Base-by-base conservation (phyloP, 1,140 invertebrate species). In the Leptinotarsa undecemlineata region DNA sequence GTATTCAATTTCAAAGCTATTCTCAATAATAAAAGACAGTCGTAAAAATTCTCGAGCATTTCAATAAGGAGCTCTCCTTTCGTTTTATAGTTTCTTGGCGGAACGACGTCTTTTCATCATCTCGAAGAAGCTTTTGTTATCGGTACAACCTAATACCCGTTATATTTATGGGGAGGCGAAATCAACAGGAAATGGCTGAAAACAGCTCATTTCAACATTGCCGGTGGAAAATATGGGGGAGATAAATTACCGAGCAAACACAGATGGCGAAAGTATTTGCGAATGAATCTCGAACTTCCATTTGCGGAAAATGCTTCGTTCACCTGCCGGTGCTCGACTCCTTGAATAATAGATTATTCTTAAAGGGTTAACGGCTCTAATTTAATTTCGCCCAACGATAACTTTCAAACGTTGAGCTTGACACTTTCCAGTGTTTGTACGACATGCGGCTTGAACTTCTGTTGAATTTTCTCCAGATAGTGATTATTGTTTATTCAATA, bases 201-300 rank as follows among this genome's bases (percentile, higher is more conserved):
- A 57, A 57, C 51, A 19, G 51, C 51, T 57, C 51, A 57, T 57
- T 57, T 57, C 51, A 6, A 57, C 51, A n/a, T 57, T 57, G 51
- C 51, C 51, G 51, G 6, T 17, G 51, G 33, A 42, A 57, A 57
- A 57, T 57, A 57, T 57, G 51, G n/a, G 51, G 51, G 14, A 57
- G n/a, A 57, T 57, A 57, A 57, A 57, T 57, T 57, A 57, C 51
- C 15, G 51, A 57, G 51, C 51, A 57, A 57, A 19, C 51, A 57
- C 51, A 57, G 51, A 57, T 57, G 51, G 51, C 51, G 51, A 19
- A 57, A 57, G 51, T 57, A 57, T 57, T 57, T 6, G 15, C 51
- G 51, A 57, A 57, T 57, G 51, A 19, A 57, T 17, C 15, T 15
- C n/a, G 13, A 57, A 19, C 51, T 57, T 57, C 51, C 51, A 57